These are phyloP conservation scores for Catocala sponsa DNA, from an alignment of 2,888 invertebrate species.

Conservation along the genomic window DNA sequence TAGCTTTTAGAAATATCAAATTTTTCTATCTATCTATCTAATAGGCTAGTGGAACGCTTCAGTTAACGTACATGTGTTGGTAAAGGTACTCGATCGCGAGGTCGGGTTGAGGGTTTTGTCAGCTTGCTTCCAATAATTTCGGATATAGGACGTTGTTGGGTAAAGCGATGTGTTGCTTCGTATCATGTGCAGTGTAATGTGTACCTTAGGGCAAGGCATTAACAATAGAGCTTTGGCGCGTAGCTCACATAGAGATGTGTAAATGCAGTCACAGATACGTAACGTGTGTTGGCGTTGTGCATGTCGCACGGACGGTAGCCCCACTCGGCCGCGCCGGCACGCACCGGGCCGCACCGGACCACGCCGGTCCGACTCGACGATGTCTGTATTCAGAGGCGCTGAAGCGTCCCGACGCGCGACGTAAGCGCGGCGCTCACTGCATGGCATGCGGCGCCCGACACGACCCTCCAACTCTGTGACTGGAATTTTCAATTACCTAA, in stretches of 20 bases:
- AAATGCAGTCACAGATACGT: slow-evolving; percentile 79
- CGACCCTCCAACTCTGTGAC: slow-evolving; percentile 71
- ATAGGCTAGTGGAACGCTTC: slow-evolving; percentile 59
- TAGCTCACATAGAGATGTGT: slow-evolving; percentile 72
- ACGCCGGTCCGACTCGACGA: slow-evolving; percentile 34
- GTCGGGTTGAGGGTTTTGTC: slow-evolving; percentile 38
- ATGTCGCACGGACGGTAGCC: slow-evolving; percentile 57
- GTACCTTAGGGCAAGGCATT: slow-evolving; percentile 58
- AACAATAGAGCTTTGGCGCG: slow-evolving; percentile 73
- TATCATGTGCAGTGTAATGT: slow-evolving; percentile 64
- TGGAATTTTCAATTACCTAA: slow-evolving; percentile 83
- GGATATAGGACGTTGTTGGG: slow-evolving; percentile 61
- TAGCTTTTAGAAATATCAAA: slow-evolving; percentile 67
- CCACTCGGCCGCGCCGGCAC: slow-evolving; percentile 13
- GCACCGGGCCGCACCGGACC: too few relatives aligned
- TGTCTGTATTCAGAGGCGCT: slow-evolving; percentile 78
- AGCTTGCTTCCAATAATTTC: slow-evolving; percentile 60
- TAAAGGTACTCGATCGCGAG: slow-evolving; percentile 31
- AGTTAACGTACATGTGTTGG: slow-evolving; percentile 31
- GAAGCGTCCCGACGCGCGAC: slow-evolving; percentile 16
- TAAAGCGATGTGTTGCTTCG: slow-evolving; percentile 78
- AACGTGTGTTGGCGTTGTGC: slow-evolving; percentile 49
- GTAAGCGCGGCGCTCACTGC: slow-evolving; percentile 61
- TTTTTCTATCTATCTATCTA: slow-evolving; percentile 39
- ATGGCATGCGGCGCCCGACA: slow-evolving; percentile 61